Evolutionary conservation across 2,888 invertebrate species (phyloP), one percentile per base, ranked within the genome.

Genomic region (Xylota segnis): DNA sequence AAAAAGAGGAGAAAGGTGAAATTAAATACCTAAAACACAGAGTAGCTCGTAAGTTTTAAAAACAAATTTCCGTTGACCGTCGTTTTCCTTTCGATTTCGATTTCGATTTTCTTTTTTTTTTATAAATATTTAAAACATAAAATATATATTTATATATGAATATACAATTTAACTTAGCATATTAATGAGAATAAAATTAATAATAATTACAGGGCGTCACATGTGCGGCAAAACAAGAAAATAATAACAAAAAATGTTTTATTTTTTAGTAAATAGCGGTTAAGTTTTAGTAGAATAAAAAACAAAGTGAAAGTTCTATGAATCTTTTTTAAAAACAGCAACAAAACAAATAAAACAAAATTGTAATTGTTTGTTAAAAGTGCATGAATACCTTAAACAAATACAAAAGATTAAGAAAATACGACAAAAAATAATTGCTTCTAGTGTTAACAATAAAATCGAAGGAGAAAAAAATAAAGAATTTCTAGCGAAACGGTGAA

Each of bases 101-200:
- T 9, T 83, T n/a, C n/a, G n/a, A n/a, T n/a, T n/a, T n/a, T n/a
- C n/a, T 82, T 52, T 76, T 65, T 79, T 87, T 87, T 68, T 87
- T 79, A 82, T 82, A 87, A 76, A 87, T 83, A 87, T 82, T 78
- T 75, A 79, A 83, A 87, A 83, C 56, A 83, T 75, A 78, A 78
- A 79, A 83, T 72, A 84, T 76, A 87, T 87, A 88, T 79, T 86
- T 88, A 88, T 86, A 87, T 88, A 87, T 82, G 81, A 75, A 88
- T 82, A 88, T 87, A 84, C 84, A 84, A 87, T 74, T 83, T 68
- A 71, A 83, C 18, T 43, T 88, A 88, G 87, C 77, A 37, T 87
- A 83, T 87, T 87, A 83, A 82, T 82, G 63, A 75, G 78, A 84
- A 82, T 74, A 84, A 83, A 87, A 76, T 82, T 59, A 76, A 86